Evolutionary conservation across 1,140 invertebrate species (phyloP), one percentile per base, ranked within the genome.

Genomic region (Drosophila yakuba): DNA sequence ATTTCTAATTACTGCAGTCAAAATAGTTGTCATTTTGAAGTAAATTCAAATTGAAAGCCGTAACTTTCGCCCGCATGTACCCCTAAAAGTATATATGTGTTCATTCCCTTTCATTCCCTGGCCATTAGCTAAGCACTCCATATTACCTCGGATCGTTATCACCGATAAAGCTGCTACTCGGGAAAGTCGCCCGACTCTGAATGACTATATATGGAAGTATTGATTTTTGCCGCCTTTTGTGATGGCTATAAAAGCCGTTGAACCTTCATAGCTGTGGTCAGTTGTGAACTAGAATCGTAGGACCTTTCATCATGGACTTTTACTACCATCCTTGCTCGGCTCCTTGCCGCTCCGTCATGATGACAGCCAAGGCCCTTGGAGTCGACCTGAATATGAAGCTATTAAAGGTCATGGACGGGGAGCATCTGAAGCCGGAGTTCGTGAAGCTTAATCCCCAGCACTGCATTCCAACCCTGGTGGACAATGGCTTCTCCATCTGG

Each of bases 361-460:
- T 97, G 79, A 93, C 94, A 0, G 95, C 95, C 12, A 94, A 94
- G 60, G 94, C 94, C 12, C 80, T 97, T 5, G 96, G 95, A 15
- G 78, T 97, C 2, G 94, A 96, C 43, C 80, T 97, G 4, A 96
- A 97, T 80, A 84, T 95, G 10, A 95, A 95, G 83, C 79, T 94
- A 2, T 90, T 94, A 0, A 94, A 96, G 78, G 90, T 96, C 0
- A 83, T 94, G 75, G 92, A 93, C 1, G 93, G 94, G 0, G 95
- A 96, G 64, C 94, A 96, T 55, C 81, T 94, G 43, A 95, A 93
- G 60, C 95, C 96, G 4, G 95, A 96, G 83, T 97, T 94, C 80
- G 25, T 96, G 7, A 95, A 96, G 80, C 52, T 93, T 1, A 93
- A 93, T 68, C 92, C 92, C 0, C 91, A 92, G 68, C 95, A 95